phyloP scores from a whole-genome alignment of 1,140 invertebrate genomes.

The Zaprionus capensis region DNA sequence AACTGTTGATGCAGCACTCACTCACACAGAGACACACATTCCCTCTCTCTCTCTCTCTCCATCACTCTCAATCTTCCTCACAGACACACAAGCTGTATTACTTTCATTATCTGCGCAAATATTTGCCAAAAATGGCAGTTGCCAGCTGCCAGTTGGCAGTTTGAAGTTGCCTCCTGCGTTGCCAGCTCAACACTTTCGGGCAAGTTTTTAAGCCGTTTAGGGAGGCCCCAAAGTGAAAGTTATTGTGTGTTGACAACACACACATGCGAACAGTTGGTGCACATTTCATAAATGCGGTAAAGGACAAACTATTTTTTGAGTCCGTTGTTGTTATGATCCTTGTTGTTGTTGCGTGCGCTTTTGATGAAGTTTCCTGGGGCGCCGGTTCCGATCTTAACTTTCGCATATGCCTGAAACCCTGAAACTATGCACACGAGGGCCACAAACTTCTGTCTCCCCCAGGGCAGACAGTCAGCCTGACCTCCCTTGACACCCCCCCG shows the following conservation, averaged over 20 bases:
- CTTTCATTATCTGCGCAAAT: constrained; percentile 79
- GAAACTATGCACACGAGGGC: constrained; percentile 47
- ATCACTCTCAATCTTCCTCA: not conserved
- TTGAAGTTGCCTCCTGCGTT: constrained; percentile 38
- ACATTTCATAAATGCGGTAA: constrained; percentile 76
- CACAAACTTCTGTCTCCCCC: constrained; percentile 41
- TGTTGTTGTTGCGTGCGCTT: constrained; percentile 62
- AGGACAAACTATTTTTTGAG: constrained; percentile 74
- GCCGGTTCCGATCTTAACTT: constrained; percentile 35
- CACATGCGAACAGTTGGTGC: constrained; percentile 45
- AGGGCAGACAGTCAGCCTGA: constrained; percentile 1
- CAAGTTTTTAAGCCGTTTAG: constrained; percentile 78
- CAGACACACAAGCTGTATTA: constrained; percentile 42
- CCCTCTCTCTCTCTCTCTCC: not conserved
- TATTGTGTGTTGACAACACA: constrained; percentile 60
- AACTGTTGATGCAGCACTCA: constrained; percentile 21
- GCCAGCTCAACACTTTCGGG: constrained; percentile 71
- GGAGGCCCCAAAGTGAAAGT: constrained; percentile 67
- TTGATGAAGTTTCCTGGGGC: constrained; percentile 65
- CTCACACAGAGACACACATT: not conserved
- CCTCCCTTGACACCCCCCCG: not conserved
- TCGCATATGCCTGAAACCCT: constrained; percentile 39
- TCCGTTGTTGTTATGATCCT: constrained; percentile 29
- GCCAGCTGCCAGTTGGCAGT: constrained; percentile 53
- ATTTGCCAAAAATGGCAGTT: constrained; percentile 70